Conservation (phyloP, 2,888 invertebrate genomes). For the Hemistola chrysoprasaria region DNA sequence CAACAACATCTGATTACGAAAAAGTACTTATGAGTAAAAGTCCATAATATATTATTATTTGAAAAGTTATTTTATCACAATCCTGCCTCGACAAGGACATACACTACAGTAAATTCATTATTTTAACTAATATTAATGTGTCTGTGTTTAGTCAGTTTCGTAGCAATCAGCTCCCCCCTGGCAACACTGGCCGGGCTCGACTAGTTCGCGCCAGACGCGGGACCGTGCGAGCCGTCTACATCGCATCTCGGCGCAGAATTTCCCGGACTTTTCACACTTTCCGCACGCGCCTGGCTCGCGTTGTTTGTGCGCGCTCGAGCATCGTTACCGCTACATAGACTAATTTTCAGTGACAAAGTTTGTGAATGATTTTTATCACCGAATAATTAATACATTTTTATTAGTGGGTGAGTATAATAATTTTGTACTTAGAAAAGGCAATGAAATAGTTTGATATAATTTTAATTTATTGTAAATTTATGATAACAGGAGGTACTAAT, state of each 20-base stretch:
- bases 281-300: slow-evolving; percentile 35
- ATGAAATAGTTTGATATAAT: too few species aligned
- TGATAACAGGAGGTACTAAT: too few species aligned
- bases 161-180: slow-evolving; percentile 26
- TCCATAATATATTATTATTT: too few species aligned
- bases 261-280: slow-evolving; percentile 54
- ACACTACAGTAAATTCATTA: too few species aligned
- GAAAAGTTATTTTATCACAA: too few species aligned
- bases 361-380: slow-evolving; percentile 19
- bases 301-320: slow-evolving; percentile 27
- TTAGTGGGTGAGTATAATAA: slow-evolving; percentile 8
- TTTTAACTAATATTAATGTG: too few species aligned
- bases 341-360: slow-evolving; percentile 15
- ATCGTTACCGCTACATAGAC: slow-evolving; percentile 11
- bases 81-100: too few species aligned
- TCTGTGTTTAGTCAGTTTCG: slow-evolving; percentile 23
- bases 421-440: too few species aligned
- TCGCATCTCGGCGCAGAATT: slow-evolving; percentile 37
- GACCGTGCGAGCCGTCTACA: slow-evolving; percentile 43
- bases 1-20: too few species aligned
- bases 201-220: slow-evolving; percentile 56
- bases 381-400: slow-evolving; percentile 4
- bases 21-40: too few species aligned
- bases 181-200: slow-evolving; percentile 45
- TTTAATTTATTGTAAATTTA: too few species aligned